A percentile compares a stretch with the other conserved stretches of the same genome.
phyloP scores from a whole-genome alignment of 2,797 vertebrate species.

The Myotis daubentonii region DNA sequence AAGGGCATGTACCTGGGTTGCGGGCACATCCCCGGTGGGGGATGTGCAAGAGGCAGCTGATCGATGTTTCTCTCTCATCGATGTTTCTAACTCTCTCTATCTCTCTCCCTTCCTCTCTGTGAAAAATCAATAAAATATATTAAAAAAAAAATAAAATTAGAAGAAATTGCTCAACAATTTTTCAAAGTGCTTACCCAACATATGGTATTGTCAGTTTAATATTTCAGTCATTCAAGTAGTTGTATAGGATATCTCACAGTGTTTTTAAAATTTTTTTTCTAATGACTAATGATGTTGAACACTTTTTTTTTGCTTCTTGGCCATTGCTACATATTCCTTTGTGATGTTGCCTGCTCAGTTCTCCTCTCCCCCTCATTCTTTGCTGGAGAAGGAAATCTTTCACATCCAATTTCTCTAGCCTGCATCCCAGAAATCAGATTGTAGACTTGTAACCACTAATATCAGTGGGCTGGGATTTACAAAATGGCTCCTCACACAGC shows the following conservation, averaged over 20 bases:
- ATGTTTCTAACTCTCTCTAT: no score
- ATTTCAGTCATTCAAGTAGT: neutral
- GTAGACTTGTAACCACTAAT: neutral
- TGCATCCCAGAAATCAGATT: conserved; percentile 52
- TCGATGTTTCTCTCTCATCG: no score
- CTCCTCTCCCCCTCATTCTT: neutral
- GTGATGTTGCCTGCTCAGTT: neutral
- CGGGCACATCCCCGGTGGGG: no score
- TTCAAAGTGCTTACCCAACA: neutral
- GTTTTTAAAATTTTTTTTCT: neutral
- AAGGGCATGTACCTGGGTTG: no score
- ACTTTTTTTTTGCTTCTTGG: neutral
- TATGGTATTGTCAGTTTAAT: neutral
- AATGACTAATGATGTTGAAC: neutral
- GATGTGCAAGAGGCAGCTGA: no score
- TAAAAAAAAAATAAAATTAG: no score
- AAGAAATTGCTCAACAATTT: neutral
- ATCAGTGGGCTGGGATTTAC: conserved; percentile 18
- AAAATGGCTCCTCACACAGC: neutral
- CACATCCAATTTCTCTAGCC: conserved; percentile 54
- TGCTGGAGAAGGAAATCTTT: conserved; percentile 58
- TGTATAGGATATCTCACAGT: neutral
- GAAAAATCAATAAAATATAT: no score
- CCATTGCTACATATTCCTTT: neutral
- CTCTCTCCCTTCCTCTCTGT: no score